These are phyloP conservation scores for Drosophila emarginata DNA, from an alignment of 2,888 invertebrate species.

Conservation along the genomic window DNA sequence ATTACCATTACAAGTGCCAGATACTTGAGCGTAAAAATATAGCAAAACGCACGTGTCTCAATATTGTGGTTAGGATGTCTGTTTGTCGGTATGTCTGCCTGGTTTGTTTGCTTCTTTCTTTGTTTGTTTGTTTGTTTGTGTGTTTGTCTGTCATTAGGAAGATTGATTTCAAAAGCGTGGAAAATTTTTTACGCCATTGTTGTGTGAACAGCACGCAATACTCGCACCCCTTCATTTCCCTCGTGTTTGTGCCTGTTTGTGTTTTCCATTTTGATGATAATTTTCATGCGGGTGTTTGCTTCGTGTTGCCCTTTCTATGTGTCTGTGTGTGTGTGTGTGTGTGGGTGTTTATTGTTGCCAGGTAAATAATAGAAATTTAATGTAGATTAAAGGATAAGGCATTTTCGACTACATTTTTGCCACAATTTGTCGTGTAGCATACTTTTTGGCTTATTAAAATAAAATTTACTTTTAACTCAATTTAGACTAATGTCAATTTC, in stretches of 20 bases:
- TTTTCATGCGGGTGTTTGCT: slow-evolving; percentile 33
- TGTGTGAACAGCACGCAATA: slow-evolving; percentile 48
- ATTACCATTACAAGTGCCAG: slow-evolving; percentile 72
- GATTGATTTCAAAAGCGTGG: slow-evolving; percentile 71
- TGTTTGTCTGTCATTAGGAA: slow-evolving; percentile 70
- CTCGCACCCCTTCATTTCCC: neutral
- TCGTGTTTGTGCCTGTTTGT: slow-evolving; percentile 27
- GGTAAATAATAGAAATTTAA: slow-evolving; percentile 1
- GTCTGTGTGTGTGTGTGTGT: neutral
- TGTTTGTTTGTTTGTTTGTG: slow-evolving; percentile 23
- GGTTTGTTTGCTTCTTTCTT: slow-evolving; percentile 46
- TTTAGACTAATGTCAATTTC: neutral
- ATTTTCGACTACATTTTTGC: neutral
- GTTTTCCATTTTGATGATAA: slow-evolving; percentile 52
- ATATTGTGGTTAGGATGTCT: slow-evolving; percentile 35
- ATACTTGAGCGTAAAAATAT: slow-evolving; percentile 71
- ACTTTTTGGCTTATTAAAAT: neutral
- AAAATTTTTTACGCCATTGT: slow-evolving; percentile 53
- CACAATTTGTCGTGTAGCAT: neutral
- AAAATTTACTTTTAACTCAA: neutral
- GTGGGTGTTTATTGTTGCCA: neutral
- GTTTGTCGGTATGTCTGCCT: slow-evolving; percentile 26
- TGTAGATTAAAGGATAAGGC: neutral
- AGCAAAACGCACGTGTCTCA: slow-evolving; percentile 64
- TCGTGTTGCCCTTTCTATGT: slow-evolving; percentile 11